A percentile compares a stretch with the other conserved stretches of the same genome.
phyloP scores from a whole-genome alignment of 2,113 vertebrate species.

The Pterocles burchelli region DNA sequence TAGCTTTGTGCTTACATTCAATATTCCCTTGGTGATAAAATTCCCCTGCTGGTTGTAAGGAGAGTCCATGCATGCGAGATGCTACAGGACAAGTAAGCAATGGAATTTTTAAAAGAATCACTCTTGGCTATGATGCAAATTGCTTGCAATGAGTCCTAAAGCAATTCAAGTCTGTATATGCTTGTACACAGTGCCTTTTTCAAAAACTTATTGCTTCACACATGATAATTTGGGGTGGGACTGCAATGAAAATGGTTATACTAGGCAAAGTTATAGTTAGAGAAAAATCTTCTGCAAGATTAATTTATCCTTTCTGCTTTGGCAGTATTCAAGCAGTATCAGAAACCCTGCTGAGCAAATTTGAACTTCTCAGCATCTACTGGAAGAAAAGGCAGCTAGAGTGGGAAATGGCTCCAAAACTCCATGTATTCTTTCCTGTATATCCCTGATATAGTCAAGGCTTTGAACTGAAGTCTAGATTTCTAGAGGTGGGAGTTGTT shows the following conservation, averaged over 20 bases:
- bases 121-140: neutral
- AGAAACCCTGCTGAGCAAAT: neutral
- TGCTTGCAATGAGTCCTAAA: neutral
- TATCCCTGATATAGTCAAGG: neutral
- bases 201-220: neutral
- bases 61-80: neutral
- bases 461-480: neutral
- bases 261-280: neutral
- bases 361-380: neutral
- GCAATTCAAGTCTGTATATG: neutral
- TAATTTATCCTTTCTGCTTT: neutral
- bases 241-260: neutral
- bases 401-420: neutral
- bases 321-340: neutral
- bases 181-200: neutral
- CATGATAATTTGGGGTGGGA: neutral
- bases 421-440: neutral
- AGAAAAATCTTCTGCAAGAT: neutral
- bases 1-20: neutral
- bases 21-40: neutral
- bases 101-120: neutral
- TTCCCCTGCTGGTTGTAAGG: neutral
- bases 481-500: neutral
- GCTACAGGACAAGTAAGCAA: neutral
- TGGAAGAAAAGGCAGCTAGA: neutral